Evolutionary conservation across 2,113 vertebrate species (phyloP), one percentile per base, ranked within the genome.

Genomic region (Hirundichthys speculiger): DNA sequence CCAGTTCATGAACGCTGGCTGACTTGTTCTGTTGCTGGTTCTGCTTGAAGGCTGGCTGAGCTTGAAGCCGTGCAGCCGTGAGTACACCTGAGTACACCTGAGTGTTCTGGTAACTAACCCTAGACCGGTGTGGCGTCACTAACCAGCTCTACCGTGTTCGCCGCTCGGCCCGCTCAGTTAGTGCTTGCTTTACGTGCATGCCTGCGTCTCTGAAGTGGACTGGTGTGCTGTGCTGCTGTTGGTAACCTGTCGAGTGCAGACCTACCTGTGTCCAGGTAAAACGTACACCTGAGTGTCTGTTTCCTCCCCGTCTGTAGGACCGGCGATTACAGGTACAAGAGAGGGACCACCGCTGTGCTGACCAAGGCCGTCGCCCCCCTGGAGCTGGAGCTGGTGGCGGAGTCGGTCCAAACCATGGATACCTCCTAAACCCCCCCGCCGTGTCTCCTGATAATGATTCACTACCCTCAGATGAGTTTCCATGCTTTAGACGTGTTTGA

Each of bases 321-420:
- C 3, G 92, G 92, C 1, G 82, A 75, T 62, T 95, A 95, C 87
- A 90, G 16, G 69, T 94, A 94, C 86, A 89, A 89, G 46, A 81
- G 70, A 52, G 95, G 95, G 25, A 95, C 94, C 22, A 96, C 95
- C 0, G 79, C 83, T 11, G 86, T 96, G n/a, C 67, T 95, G 83
- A 86, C 77, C 0, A 90, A 93, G 62, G 27, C 58, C 0, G 83
- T 94, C 57, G 90, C 30, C n/a, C 89, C 84, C 0, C 55, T 95
- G 56, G 45, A 82, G 47, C 58, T 95, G 82, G 93, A 96, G 53
- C 61, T 96, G 55, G 58, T 95, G 56, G 94, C 94, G 20, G 95
- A 96, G 82, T 89, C 62, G 0, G 88, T 96, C 24, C 93, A 94
- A 73, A 91, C 92, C 19, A 96, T 96, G 95, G 95, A 96, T n/a